phyloP scores from a whole-genome alignment of 2,113 vertebrate species.

The Athene cunicularia region DNA sequence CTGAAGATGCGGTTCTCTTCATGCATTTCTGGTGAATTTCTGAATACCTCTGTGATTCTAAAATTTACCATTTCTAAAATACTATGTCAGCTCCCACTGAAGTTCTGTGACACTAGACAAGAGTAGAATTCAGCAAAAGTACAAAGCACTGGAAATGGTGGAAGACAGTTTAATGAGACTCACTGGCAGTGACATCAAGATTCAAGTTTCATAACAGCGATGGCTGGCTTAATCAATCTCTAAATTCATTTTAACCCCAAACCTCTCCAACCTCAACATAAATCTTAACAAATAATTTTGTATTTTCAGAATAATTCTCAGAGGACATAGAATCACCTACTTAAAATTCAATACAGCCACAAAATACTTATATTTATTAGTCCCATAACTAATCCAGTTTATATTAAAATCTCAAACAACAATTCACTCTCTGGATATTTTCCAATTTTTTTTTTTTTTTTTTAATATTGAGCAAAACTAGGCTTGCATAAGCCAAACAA shows the following conservation, averaged over 20 bases:
- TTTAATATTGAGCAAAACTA: not conserved
- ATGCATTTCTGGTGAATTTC: not conserved
- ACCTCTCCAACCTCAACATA: not conserved
- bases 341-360: slow-evolving; percentile 42
- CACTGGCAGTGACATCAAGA: not conserved
- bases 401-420: slow-evolving; percentile 59
- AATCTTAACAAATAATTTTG: slow-evolving; percentile 14
- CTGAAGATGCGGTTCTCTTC: not conserved
- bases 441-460: not conserved
- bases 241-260: slow-evolving; percentile 4
- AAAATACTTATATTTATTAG: slow-evolving; percentile 39
- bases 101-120: not conserved
- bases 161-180: not conserved
- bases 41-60: not conserved
- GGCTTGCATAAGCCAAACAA: slow-evolving; percentile 2
- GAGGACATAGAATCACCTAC: not conserved
- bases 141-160: not conserved
- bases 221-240: not conserved
- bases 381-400: slow-evolving; percentile 46
- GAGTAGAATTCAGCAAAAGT: not conserved
- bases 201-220: not conserved
- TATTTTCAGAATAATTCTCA: slow-evolving; percentile 25
- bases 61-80: not conserved
- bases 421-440: slow-evolving; percentile 2
- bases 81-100: not conserved